Evolutionary conservation across 2,113 vertebrate species (phyloP), one percentile per base, ranked within the genome.

Genomic region (Xiphophorus hellerii): DNA sequence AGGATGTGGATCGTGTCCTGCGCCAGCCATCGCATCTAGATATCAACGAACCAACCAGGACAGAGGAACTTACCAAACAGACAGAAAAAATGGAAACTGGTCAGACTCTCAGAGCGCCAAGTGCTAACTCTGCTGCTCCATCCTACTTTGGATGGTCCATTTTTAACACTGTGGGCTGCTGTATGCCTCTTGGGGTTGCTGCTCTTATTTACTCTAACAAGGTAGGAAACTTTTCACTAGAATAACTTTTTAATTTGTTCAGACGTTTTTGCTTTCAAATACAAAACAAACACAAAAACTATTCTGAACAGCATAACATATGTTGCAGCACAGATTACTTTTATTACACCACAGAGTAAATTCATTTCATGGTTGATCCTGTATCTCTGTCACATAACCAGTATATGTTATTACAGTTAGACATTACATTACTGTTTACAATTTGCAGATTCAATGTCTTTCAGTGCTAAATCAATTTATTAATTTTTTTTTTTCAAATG

Each of bases 151-250:
- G 15, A 39, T 73, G 70, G 58, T 79, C 77, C 54, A n/a, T 51
- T 66, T 79, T 73, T 28, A 78, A 48, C 64, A 73, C 77, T 62
- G 7, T 68, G 3, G 73, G 77, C 70, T 79, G 77, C n/a, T 79
- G 77, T 39, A 7, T 73, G 12, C 77, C 70, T 35, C 42, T 79
- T 29, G 77, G 70, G 58, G 35, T 79, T 35, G 37, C 37, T 79
- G 70, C 77, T 33, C 73, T 73, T 27, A 25, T 62, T 9, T 73
- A 27, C 27, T 79, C 77, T 65, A 68, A 12, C 22, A 73, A 73
- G 77, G 70, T 79, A 48, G 15, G 35, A 29, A 66, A 78, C 10
- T 29, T 48, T 72, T 44, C n/a, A 13, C 42, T 3, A 44, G 15
- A 27, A 37, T 62, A 1, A 33, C 35, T 35, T 1, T 29, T 27